phyloP scores from a whole-genome alignment of 2,888 invertebrate species.

The Ferdinandea cuprea region DNA sequence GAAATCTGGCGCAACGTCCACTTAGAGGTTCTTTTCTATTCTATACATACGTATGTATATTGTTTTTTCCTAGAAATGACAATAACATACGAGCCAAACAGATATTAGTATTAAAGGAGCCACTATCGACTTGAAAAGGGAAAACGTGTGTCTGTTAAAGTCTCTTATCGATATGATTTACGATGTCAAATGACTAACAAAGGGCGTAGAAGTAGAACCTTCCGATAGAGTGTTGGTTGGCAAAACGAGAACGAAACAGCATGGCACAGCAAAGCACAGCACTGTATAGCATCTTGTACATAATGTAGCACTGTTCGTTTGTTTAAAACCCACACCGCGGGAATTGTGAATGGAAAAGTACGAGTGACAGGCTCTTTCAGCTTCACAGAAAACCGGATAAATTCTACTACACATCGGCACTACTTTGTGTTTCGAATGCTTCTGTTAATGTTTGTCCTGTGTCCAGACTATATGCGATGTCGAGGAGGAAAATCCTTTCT shows the following conservation, averaged over 20 bases:
- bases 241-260: neutral
- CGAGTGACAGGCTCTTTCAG: neutral
- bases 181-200: slow-evolving; percentile 14
- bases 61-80: neutral
- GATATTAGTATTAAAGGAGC: neutral
- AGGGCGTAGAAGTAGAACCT: neutral
- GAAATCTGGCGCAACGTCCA: neutral
- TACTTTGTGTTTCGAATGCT: neutral
- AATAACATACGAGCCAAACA: neutral
- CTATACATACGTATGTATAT: neutral
- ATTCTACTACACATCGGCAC: neutral
- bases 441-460: neutral
- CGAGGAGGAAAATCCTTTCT: neutral
- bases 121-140: neutral
- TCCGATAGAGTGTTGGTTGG: neutral
- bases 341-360: neutral
- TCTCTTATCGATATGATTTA: slow-evolving; percentile 10
- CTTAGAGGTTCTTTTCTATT: neutral
- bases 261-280: no score
- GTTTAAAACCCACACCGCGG: neutral
- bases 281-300: neutral
- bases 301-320: neutral
- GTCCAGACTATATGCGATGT: neutral
- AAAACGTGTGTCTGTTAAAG: slow-evolving; percentile 1
- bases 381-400: neutral